These are phyloP conservation scores for Chironomus tepperi DNA, from an alignment of 1,140 invertebrate species.

Conservation along the genomic window DNA sequence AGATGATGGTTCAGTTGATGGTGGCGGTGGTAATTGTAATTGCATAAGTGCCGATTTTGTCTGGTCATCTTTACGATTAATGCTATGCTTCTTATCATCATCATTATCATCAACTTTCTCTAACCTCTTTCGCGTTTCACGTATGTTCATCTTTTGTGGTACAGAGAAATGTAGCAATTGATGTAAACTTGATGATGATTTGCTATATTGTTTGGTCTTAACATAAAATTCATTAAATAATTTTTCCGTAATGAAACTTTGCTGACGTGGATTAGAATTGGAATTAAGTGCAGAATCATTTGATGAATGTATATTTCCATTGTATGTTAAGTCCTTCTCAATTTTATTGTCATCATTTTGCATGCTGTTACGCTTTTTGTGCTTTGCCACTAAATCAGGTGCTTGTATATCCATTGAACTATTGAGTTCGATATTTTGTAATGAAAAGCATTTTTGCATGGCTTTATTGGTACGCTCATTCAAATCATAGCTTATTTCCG, in stretches of 20 bases:
- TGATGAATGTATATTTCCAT: not conserved
- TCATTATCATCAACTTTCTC: not conserved
- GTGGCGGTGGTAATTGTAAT: conserved; percentile 29
- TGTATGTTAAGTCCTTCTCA: not conserved
- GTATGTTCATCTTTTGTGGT: conserved; percentile 36
- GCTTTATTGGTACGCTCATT: conserved; percentile 34
- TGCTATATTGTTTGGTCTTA: conserved; percentile 49
- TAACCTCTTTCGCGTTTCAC: conserved; percentile 32
- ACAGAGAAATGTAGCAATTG: conserved; percentile 39
- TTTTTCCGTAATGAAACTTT: conserved; percentile 51
- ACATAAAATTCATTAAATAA: conserved; percentile 52
- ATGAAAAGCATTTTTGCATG: conserved; percentile 30
- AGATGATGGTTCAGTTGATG: conserved; percentile 38
- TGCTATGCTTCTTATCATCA: conserved; percentile 29
- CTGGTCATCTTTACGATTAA: conserved; percentile 27
- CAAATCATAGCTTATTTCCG: conserved; percentile 30
- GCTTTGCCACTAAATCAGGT: not conserved
- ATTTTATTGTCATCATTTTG: not conserved
- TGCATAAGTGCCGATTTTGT: conserved; percentile 14
- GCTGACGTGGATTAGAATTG: conserved; percentile 34
- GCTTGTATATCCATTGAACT: not conserved
- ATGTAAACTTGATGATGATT: conserved; percentile 49
- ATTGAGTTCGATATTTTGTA: not conserved
- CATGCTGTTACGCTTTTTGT: not conserved
- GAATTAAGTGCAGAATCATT: conserved; percentile 1